Evolutionary conservation across 2,888 invertebrate species (phyloP).

Genomic region (Pherbina coryleti): DNA sequence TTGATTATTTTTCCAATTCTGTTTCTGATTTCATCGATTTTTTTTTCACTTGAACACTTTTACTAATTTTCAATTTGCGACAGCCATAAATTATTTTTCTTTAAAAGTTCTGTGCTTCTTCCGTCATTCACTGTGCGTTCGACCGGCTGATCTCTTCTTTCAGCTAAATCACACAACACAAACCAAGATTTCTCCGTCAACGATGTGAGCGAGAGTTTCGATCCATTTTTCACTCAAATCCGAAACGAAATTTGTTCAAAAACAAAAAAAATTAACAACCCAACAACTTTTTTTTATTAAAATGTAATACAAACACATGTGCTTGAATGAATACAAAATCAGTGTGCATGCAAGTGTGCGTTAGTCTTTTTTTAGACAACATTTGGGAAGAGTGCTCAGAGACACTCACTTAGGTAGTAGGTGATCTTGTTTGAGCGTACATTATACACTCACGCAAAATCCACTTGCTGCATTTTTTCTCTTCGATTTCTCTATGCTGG

Average conservation of each 20-base stretch:
- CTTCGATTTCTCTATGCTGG: not conserved
- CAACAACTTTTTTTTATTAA: not conserved
- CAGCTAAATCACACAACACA: constrained; percentile 1
- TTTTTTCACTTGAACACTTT: not conserved
- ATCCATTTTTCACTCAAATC: too few relatives aligned
- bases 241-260: too few relatives aligned
- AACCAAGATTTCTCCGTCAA: not conserved
- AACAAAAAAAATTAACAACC: not conserved
- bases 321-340: not conserved
- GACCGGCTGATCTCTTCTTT: constrained; percentile 19
- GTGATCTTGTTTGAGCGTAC: not conserved
- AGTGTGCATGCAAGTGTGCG: not conserved
- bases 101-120: not conserved
- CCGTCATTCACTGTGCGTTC: constrained; percentile 9
- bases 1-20: not conserved
- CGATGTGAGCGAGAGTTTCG: not conserved
- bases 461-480: not conserved
- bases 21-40: not conserved
- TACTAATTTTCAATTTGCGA: not conserved
- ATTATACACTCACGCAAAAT: not conserved
- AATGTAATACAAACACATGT: constrained; percentile 6
- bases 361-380: constrained; percentile 17
- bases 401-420: constrained; percentile 3
- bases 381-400: not conserved
- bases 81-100: not conserved